A percentile compares a stretch with the other conserved stretches of the same genome.
These are phyloP conservation scores for Xylophagus ater DNA, from an alignment of 2,888 invertebrate species.

Conservation along the genomic window DNA sequence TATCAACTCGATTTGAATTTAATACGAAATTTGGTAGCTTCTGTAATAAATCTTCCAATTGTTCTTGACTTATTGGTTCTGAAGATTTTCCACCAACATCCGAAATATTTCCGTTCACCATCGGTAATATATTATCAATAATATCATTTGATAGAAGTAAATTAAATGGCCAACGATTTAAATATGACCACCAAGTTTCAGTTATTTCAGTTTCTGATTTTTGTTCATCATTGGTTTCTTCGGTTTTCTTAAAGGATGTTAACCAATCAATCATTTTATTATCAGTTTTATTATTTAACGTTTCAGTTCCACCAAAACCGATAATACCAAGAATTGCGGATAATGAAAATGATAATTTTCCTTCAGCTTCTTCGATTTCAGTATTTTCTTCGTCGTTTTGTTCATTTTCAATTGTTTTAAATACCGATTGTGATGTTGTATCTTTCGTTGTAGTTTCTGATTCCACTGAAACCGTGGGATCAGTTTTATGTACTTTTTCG, in stretches of 20 bases:
- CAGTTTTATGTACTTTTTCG: constrained; percentile 18
- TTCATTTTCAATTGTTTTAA: constrained; percentile 14
- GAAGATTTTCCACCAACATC: constrained; percentile 5
- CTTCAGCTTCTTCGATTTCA: constrained; percentile 11
- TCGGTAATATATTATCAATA: neutral
- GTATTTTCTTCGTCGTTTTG: constrained; percentile 21
- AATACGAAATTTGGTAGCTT: constrained; percentile 57
- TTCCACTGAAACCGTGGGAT: neutral
- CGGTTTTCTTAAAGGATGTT: constrained; percentile 23
- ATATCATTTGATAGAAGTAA: constrained; percentile 24
- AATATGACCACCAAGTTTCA: constrained; percentile 26
- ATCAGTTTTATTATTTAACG: neutral
- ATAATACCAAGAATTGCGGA: constrained; percentile 1
- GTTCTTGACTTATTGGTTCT: constrained; percentile 26
- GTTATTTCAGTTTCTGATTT: constrained; percentile 7
- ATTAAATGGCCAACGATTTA: constrained; percentile 36
- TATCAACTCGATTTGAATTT: constrained; percentile 52
- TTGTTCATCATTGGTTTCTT: neutral
- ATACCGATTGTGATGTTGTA: constrained; percentile 7
- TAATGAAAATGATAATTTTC: constrained; percentile 3
- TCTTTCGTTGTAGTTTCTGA: neutral
- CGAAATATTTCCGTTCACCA: neutral
- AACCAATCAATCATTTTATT: constrained; percentile 32
- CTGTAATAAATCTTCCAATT: constrained; percentile 50
- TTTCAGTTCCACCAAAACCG: constrained; percentile 1